Percentiles rank a stretch among this genome's conserved stretches.
These are phyloP conservation scores for Colius striatus DNA, from an alignment of 2,113 vertebrate genomes.

Conservation along the genomic window DNA sequence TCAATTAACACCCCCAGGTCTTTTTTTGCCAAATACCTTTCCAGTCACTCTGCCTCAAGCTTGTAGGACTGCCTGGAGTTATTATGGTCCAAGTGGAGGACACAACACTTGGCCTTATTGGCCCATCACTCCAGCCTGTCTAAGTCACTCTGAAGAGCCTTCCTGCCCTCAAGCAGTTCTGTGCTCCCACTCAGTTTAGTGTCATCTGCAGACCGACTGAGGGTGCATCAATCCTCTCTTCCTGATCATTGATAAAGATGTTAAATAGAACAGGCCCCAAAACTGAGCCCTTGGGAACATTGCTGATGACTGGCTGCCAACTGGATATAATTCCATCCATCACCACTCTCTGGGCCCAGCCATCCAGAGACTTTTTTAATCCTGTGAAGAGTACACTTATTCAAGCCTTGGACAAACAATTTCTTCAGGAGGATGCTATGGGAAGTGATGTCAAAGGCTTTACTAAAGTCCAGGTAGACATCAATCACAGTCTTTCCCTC, in stretches of 20 bases:
- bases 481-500: background rate
- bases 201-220: background rate
- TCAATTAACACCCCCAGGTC: no score
- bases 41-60: background rate
- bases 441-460: background rate
- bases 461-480: background rate
- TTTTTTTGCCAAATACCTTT: no score
- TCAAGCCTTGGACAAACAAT: background rate
- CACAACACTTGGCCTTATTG: no score
- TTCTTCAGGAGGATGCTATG: background rate
- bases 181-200: background rate
- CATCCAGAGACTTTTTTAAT: background rate
- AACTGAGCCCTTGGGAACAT: background rate
- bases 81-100: no score
- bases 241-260: background rate
- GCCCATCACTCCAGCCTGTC: background rate
- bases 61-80: background rate
- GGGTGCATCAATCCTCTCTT: background rate
- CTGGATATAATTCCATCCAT: background rate
- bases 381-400: background rate
- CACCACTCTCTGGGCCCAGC: accelerated
- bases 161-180: background rate
- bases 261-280: no score
- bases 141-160: background rate
- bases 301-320: accelerated